A percentile compares a stretch with the other conserved stretches of the same genome.
These are phyloP conservation scores for Limnephilus rhombicus DNA, from an alignment of 2,888 invertebrate species.

Conservation along the genomic window DNA sequence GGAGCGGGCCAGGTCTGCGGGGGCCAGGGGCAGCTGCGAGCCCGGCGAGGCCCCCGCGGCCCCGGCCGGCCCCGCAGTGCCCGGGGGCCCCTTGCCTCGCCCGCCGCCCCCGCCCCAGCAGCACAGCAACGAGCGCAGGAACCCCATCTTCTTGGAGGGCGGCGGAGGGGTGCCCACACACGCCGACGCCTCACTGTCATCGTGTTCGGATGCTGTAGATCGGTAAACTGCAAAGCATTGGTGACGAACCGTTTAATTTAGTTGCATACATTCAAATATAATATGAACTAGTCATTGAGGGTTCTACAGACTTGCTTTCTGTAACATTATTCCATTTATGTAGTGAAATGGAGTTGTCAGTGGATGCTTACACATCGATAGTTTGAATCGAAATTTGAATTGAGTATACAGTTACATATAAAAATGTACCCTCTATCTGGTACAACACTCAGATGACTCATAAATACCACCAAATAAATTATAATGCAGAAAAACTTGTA, in stretches of 20 bases:
- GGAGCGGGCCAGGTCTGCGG: conserved; percentile 85
- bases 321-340: background rate
- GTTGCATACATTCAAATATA: background rate
- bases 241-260: background rate
- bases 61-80: conserved; percentile 77
- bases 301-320: background rate
- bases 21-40: conserved; percentile 82
- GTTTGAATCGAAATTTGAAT: too few species aligned
- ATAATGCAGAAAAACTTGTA: too few species aligned
- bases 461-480: too few species aligned
- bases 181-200: conserved; percentile 77
- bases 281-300: background rate
- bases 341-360: background rate
- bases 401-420: too few species aligned
- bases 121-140: conserved; percentile 91
- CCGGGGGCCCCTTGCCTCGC: conserved; percentile 78
- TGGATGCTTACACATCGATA: background rate
- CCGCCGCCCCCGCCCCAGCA: conserved; percentile 86
- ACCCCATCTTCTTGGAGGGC: conserved; percentile 81
- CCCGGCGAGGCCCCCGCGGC: conserved; percentile 79
- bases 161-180: conserved; percentile 77
- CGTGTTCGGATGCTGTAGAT: conserved; percentile 68
- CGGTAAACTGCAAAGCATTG: background rate
- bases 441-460: too few species aligned
- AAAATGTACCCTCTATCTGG: too few species aligned